Base-by-base conservation (phyloP, 2,888 invertebrate species). In the Drepana falcataria region DNA sequence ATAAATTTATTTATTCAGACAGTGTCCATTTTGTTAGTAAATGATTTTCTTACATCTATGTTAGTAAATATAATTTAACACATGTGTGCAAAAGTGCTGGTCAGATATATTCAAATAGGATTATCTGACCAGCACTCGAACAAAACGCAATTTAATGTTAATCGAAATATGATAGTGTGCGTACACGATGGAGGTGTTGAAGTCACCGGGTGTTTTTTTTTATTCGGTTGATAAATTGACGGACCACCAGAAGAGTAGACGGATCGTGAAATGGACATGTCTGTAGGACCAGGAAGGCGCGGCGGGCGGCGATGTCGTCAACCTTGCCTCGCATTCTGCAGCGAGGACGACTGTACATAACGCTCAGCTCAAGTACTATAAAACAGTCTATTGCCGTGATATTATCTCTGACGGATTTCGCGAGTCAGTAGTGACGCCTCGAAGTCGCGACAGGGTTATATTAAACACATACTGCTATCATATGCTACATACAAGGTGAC, bases 311-410 rank as follows among this genome's bases (percentile, higher is more conserved):
- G 80, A 71, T n/a, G n/a, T n/a, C 71, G 77, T 69, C 81, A 74
- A 75, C 81, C 81, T 82, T 81, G 75, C 64, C 60, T 47, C 68
- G 64, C 64, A 68, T 68, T 76, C 73, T 74, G 71, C 66, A 63
- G 59, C 66, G 68, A 73, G 69, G 69, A 71, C 66, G 64, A 68
- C 65, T 64, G 44, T 54, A 37, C 59, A 51, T 48, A 48, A 48
- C 48, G 40, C 47, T 48, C n/a, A 48, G 34, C 37, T 51, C 37
- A 21, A 21, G 35, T 6, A 9, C 49, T 67, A 68, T 68, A 65
- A 64, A 63, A 66, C 57, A 58, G 55, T 58, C 61, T 63, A 63
- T 68, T 63, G 65, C 63, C 54, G 52, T 55, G 66, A 72, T 67
- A 67, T 58, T 59, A 71, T 71, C 69, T 65, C 60, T 47, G 55